A percentile compares a stretch with the other conserved stretches of the same genome.
Conservation (phyloP, 2,113 vertebrate species). For the Syngnathoides biaculeatus region DNA sequence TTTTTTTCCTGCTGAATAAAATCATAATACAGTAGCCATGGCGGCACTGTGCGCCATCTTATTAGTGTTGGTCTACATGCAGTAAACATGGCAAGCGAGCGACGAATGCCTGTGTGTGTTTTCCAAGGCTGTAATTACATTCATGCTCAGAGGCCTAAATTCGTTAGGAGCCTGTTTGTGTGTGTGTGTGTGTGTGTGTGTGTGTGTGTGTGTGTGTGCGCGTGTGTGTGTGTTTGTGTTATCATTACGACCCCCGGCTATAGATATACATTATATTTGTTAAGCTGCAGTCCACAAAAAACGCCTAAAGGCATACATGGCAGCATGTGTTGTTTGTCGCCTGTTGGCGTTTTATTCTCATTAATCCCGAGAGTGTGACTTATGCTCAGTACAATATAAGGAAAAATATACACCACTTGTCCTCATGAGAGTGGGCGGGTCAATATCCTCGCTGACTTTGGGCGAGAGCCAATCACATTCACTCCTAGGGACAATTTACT, state of each 20-base stretch:
- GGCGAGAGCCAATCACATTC: background rate
- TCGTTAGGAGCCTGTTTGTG: conserved; percentile 31
- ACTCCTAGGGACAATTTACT: too few species aligned
- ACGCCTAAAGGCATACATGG: background rate
- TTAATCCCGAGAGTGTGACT: background rate
- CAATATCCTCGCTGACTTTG: background rate
- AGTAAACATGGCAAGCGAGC: conserved; percentile 16
- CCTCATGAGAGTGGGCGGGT: background rate
- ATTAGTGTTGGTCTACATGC: background rate
- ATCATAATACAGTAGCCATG: background rate
- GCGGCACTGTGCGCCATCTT: too few species aligned
- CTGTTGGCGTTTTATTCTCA: background rate
- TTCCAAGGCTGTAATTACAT: conserved; percentile 35
- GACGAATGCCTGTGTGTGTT: conserved; percentile 25
- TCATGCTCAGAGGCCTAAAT: conserved; percentile 36
- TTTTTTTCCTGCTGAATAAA: background rate
- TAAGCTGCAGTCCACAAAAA: background rate
- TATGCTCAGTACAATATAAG: background rate
- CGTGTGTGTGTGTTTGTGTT: background rate
- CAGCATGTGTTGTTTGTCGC: background rate
- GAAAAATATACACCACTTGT: background rate
- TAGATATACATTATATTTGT: background rate
- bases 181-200: background rate
- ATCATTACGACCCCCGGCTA: background rate
- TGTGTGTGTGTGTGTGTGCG: conserved; percentile 11